phyloP scores from a whole-genome alignment of 2,888 invertebrate genomes.

The Callinectes sapidus region DNA sequence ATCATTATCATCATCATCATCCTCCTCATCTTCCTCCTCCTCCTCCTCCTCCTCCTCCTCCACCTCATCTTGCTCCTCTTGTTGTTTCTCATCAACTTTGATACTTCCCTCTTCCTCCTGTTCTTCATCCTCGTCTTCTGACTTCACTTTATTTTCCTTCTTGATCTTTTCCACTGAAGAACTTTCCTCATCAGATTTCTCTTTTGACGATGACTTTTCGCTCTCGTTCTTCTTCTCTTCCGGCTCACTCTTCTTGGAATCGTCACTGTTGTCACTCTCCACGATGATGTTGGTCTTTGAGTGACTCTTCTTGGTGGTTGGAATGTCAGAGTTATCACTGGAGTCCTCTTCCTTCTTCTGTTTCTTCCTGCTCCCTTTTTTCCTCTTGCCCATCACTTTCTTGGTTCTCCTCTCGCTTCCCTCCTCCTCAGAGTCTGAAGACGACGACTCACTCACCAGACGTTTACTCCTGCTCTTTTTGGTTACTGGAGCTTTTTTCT shows the following conservation, averaged over 20 bases:
- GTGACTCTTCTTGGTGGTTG: conserved; percentile 58
- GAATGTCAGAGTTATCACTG: conserved; percentile 61
- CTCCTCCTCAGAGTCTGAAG: conserved; percentile 68
- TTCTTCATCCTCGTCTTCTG: background rate
- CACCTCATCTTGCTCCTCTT: conserved; percentile 31
- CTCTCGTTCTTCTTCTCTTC: conserved; percentile 27
- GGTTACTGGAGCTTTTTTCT: conserved; percentile 53
- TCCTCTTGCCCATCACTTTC: conserved; percentile 39
- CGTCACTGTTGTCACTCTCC: conserved; percentile 60
- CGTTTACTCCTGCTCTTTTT: conserved; percentile 51
- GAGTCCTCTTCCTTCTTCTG: conserved; percentile 57
- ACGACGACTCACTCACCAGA: conserved; percentile 48
- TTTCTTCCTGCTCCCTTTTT: conserved; percentile 51
- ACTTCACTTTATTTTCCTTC: background rate
- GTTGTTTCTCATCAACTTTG: background rate
- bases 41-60: conserved; percentile 39
- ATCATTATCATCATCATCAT: conserved; percentile 47
- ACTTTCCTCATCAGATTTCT: background rate
- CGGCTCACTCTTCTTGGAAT: conserved; percentile 39
- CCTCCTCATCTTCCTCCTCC: conserved; percentile 45
- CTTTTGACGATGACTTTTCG: background rate
- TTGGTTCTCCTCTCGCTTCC: background rate
- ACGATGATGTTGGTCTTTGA: conserved; percentile 54
- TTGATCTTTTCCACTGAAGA: background rate
- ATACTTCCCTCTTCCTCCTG: conserved; percentile 23